A percentile compares a stretch with the other conserved stretches of the same genome.
phyloP scores from a whole-genome alignment of 2,113 vertebrate genomes.

The Oryzias celebensis region DNA sequence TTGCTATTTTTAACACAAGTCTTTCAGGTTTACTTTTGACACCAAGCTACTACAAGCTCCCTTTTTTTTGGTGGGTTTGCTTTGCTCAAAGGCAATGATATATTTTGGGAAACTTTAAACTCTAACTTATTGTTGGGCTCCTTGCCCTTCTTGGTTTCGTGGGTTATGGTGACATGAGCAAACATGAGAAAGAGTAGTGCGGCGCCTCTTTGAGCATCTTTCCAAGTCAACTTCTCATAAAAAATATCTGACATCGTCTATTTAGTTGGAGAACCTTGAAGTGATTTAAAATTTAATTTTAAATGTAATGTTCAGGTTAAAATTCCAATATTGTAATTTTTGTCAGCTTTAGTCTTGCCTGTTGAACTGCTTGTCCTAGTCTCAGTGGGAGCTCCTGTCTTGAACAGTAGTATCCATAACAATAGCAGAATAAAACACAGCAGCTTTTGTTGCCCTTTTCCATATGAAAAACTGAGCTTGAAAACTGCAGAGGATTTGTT shows the following conservation, averaged over 20 bases:
- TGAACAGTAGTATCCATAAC: conserved; percentile 5
- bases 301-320: too few relatives aligned
- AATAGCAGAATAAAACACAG: conserved; percentile 16
- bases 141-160: conserved; percentile 14
- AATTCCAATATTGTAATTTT: background rate
- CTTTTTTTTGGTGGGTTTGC: too few relatives aligned
- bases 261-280: conserved; percentile 33
- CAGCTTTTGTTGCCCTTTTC: conserved; percentile 5
- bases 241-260: conserved; percentile 7
- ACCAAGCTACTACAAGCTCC: background rate
- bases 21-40: background rate
- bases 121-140: background rate
- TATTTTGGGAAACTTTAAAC: too few relatives aligned
- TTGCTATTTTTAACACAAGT: conserved; percentile 5
- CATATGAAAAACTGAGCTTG: conserved; percentile 18
- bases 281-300: conserved; percentile 16
- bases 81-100: too few relatives aligned
- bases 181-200: conserved; percentile 19
- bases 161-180: conserved; percentile 18
- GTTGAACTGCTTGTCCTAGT: conserved; percentile 8
- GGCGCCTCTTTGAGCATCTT: conserved; percentile 2
- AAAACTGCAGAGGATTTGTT: conserved; percentile 24
- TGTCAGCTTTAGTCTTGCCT: conserved; percentile 8
- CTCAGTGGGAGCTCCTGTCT: conserved; percentile 4
- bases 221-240: conserved; percentile 15